Conservation (phyloP, 2,797 vertebrate genomes). For the Paedocypris micromegethes region DNA sequence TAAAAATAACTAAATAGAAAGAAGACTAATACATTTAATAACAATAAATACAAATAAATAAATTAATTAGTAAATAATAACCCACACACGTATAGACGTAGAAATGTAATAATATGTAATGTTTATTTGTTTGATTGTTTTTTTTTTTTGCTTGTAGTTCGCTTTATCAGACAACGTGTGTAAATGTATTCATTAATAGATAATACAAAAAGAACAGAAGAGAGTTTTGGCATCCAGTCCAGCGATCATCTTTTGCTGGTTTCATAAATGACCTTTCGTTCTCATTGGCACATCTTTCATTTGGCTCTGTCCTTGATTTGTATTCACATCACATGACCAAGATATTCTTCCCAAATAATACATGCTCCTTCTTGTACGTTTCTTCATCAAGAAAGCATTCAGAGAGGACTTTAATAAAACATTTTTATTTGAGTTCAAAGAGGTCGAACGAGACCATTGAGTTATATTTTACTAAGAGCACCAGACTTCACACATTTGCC, state of each 20-base stretch:
- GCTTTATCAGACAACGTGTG: no score
- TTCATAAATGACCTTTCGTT: conserved; percentile 22
- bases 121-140: no score
- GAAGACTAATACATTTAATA: no score
- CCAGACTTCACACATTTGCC: no score
- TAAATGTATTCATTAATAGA: no score
- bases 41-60: no score
- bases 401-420: conserved; percentile 2
- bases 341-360: conserved; percentile 22
- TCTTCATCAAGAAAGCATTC: conserved; percentile 14
- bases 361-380: conserved; percentile 4
- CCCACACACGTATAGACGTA: no score
- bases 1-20: no score
- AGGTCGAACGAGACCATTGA: not conserved
- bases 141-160: not conserved
- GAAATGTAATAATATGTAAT: no score
- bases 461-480: conserved; percentile 6
- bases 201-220: no score
- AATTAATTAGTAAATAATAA: no score
- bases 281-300: conserved; percentile 52
- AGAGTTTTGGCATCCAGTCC: not conserved
- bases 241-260: not conserved
- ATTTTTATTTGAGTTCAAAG: conserved; percentile 9
- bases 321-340: conserved; percentile 24
- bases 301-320: conserved; percentile 40